Base-by-base conservation (phyloP, 2,888 invertebrate genomes). In the Cyrtodaria siliqua region DNA sequence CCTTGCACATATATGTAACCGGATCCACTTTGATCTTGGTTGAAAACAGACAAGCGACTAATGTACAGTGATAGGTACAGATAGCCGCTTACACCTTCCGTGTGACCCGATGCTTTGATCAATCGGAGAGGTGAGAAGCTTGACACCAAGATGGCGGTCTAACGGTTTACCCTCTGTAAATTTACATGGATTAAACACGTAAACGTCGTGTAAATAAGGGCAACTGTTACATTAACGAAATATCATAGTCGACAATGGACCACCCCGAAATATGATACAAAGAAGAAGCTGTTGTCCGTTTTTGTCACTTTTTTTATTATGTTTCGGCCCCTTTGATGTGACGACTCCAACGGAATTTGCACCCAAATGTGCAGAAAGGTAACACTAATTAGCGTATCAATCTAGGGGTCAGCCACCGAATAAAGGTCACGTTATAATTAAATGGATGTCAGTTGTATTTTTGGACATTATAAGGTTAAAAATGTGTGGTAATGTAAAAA, bases 91-190 rank as follows among this genome's bases (percentile, higher is more conserved):
- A 64, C 64, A 64, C 64, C 64, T 64, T 44, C 47, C 18, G 29
- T 50, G 56, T 49, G 18, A 27, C 49, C 42, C 50, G 57, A 52
- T 44, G 52, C 68, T 77, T 77, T 72, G 77, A 77, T 77, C 77
- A 52, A 50, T 9, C 16, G 55, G 52, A n/a, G n/a, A 68, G 53
- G 71, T 68, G 71, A 63, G 44, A 68, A 12, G 57, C 27, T 68
- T 77, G 67, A 67, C 67, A 77, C 50, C 52, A 77, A 72, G 62
- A 71, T 77, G 67, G 68, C 62, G 68, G 67, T 47, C 59, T 63
- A 56, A 33, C 59, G 68, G 66, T 38, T 42, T 62, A 49, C 42
- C 42, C 49, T 52, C 52, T 53, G 16, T 57, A 60, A 52, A 23
- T 53, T 38, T 44, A 68, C 67, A 50, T 20, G 27, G 42, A 55